Evolutionary conservation across 1,140 invertebrate species (phyloP).

Genomic region (Muscidifurax raptorellus): DNA sequence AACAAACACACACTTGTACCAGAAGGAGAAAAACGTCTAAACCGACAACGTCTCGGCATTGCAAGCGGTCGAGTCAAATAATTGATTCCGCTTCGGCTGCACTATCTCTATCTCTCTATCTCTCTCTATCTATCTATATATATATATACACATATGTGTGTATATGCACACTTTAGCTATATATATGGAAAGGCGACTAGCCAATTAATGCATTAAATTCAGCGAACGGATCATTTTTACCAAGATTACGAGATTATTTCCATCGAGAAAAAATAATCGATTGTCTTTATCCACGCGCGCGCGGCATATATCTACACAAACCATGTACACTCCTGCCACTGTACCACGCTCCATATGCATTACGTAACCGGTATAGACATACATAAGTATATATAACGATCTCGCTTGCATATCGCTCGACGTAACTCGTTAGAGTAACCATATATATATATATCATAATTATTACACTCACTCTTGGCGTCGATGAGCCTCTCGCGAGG

Average conservation of each 20-base stretch:
- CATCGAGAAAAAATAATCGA: no score
- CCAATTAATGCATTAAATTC: background rate
- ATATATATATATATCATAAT: no score
- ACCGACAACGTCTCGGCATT: background rate
- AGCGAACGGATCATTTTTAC: no score
- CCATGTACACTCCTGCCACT: no score
- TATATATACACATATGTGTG: background rate
- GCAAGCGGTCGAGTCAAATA: background rate
- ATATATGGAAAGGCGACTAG: background rate
- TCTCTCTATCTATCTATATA: background rate
- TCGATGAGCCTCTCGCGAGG: conserved; percentile 93
- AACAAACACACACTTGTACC: background rate
- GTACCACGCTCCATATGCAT: background rate
- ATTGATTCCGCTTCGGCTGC: conserved; percentile 11
- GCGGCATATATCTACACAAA: no score
- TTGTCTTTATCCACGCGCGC: no score
- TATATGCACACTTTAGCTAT: background rate
- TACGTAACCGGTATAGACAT: conserved; percentile 31
- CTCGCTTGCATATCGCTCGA: conserved; percentile 32
- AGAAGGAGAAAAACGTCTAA: background rate
- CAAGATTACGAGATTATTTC: no score
- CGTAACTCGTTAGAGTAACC: conserved; percentile 11
- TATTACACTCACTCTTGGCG: conserved; percentile 84
- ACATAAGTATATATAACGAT: conserved; percentile 32
- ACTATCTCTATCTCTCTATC: background rate